A percentile compares a stretch with the other conserved stretches of the same genome.
Conservation (phyloP, 2,797 vertebrate species). For the Danio tinwini region DNA sequence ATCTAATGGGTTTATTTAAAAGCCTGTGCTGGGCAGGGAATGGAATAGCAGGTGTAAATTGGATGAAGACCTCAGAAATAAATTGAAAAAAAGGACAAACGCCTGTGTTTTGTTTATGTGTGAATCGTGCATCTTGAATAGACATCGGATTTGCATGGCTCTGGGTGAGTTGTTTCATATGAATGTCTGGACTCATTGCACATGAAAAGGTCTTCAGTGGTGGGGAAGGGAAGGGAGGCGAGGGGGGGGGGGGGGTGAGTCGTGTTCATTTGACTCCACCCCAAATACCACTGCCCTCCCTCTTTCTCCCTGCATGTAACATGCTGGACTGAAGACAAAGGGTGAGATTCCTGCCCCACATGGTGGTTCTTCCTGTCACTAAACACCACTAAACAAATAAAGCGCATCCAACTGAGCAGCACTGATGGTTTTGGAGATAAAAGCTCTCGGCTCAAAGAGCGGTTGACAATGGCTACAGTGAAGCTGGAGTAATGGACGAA, state of each 20-base stretch:
- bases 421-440: conserved; percentile 39
- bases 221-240: neutral
- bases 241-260: neutral
- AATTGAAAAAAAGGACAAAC: conserved; percentile 54
- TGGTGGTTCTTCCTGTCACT: conserved; percentile 61
- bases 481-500: neutral
- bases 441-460: conserved; percentile 22
- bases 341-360: conserved; percentile 58
- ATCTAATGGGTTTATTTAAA: conserved; percentile 71
- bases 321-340: conserved; percentile 52
- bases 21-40: conserved; percentile 46
- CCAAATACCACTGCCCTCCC: conserved; percentile 46
- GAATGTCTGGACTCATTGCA: conserved; percentile 56
- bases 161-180: conserved; percentile 51
- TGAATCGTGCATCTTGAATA: conserved; percentile 39
- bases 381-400: conserved; percentile 60
- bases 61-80: conserved; percentile 67
- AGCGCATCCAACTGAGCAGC: conserved; percentile 37
- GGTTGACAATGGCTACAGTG: conserved; percentile 26
- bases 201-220: conserved; percentile 56
- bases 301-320: conserved; percentile 18
- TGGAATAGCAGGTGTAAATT: conserved; percentile 59
- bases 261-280: conserved; percentile 39
- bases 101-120: conserved; percentile 46
- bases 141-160: conserved; percentile 53